These are phyloP conservation scores for Eonycteris spelaea DNA, from an alignment of 2,113 vertebrate genomes.

Conservation along the genomic window DNA sequence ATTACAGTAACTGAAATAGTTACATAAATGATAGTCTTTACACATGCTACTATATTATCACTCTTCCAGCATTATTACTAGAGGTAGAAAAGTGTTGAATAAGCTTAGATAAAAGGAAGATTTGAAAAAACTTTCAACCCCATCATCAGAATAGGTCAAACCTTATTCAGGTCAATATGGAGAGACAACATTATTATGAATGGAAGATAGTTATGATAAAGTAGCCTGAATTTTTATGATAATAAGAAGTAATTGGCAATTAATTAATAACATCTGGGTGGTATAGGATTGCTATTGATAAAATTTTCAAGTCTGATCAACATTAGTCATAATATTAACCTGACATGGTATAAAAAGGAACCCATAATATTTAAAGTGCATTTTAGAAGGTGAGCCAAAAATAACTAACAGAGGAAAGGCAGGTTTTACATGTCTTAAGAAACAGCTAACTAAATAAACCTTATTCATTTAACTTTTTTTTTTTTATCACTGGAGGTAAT, in stretches of 20 bases:
- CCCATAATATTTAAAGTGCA: not conserved
- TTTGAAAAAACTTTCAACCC: not conserved
- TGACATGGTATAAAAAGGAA: not conserved
- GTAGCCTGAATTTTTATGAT: not conserved
- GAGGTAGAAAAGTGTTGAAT: not conserved
- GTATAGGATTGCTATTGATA: not conserved
- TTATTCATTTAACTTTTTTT: not conserved
- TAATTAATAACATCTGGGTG: not conserved
- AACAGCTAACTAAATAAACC: not conserved
- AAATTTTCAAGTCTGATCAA: not conserved
- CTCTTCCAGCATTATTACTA: not conserved
- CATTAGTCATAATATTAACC: not conserved
- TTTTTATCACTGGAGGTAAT: not conserved
- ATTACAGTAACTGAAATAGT: not conserved
- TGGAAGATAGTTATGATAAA: not conserved
- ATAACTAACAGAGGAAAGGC: not conserved
- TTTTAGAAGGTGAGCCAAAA: slow-evolving; percentile 11
- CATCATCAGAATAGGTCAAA: not conserved
- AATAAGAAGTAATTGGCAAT: not conserved
- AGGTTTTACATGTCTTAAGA: not conserved
- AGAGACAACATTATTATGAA: not conserved
- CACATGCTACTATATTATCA: not conserved
- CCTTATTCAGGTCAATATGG: not conserved
- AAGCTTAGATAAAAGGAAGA: not conserved
- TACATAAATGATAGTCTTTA: not conserved